Evolutionary conservation across 2,888 invertebrate species (phyloP).

Genomic region (Polymixis lichenea): DNA sequence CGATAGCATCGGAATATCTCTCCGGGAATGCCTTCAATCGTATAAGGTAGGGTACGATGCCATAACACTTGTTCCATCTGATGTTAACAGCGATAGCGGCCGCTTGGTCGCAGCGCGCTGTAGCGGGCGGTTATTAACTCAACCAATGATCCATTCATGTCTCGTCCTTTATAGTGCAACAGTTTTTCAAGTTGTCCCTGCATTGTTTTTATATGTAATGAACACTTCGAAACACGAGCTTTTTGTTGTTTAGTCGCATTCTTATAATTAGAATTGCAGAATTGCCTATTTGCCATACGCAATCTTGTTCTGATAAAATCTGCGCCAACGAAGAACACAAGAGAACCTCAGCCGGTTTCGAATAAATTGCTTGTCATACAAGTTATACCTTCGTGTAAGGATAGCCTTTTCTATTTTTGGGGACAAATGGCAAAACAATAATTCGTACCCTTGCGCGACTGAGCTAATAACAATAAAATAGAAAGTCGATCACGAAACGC

Average conservation of each 20-base stretch:
- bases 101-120: constrained; percentile 74
- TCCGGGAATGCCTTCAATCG: constrained; percentile 80
- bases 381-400: constrained; percentile 73
- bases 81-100: constrained; percentile 82
- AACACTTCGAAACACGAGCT: constrained; percentile 48
- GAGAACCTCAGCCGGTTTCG: constrained; percentile 54
- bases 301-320: constrained; percentile 64
- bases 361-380: constrained; percentile 75
- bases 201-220: constrained; percentile 57
- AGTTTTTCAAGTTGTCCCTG: constrained; percentile 49
- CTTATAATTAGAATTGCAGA: constrained; percentile 60
- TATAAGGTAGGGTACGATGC: constrained; percentile 84
- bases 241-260: constrained; percentile 50
- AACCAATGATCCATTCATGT: constrained; percentile 76
- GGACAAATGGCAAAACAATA: constrained; percentile 90
- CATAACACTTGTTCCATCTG: constrained; percentile 87
- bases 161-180: constrained; percentile 60
- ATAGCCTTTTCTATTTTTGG: constrained; percentile 81
- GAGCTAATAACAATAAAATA: constrained; percentile 90
- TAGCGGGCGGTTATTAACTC: constrained; percentile 79
- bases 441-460: constrained; percentile 88
- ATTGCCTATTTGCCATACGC: constrained; percentile 53
- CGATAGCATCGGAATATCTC: constrained; percentile 85
- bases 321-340: constrained; percentile 28
- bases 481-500: constrained; percentile 87